Conservation (phyloP, 2,113 vertebrate genomes). For the Garra rufa region DNA sequence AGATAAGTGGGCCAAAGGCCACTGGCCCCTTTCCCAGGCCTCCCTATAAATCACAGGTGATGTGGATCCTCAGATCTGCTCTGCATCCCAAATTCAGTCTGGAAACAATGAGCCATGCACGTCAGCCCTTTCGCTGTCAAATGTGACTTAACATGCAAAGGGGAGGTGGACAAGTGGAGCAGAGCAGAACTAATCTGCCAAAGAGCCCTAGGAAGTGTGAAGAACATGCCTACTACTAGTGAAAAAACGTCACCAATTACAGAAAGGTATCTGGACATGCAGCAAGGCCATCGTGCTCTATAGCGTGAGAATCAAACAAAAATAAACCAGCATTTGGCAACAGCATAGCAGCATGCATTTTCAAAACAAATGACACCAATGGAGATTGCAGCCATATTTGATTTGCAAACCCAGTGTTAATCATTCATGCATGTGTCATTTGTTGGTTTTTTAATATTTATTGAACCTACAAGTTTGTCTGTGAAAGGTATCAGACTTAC, state of each 20-base stretch:
- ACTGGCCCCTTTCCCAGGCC: constrained; percentile 7
- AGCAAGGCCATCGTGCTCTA: neutral
- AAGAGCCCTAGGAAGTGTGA: constrained; percentile 50
- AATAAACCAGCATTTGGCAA: neutral
- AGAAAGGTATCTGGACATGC: neutral
- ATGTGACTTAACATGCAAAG: constrained; percentile 44
- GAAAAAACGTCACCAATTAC: neutral
- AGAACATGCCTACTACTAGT: constrained; percentile 5
- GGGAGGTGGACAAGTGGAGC: neutral
- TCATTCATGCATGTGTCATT: neutral
- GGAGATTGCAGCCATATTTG: neutral
- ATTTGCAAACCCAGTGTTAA: neutral
- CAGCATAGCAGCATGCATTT: neutral
- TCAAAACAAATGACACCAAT: neutral
- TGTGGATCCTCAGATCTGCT: constrained; percentile 32
- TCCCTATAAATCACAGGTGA: constrained; percentile 50
- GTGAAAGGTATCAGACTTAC: constrained; percentile 69
- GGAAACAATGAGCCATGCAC: constrained; percentile 59
- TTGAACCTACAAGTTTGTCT: neutral
- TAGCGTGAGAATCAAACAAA: neutral
- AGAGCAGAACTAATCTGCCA: constrained; percentile 64
- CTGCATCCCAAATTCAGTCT: constrained; percentile 28
- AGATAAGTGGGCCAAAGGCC: constrained; percentile 52
- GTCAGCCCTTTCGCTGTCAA: constrained; percentile 35
- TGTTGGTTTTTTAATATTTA: neutral